A percentile compares a stretch with the other conserved stretches of the same genome.
phyloP scores from a whole-genome alignment of 2,888 invertebrate species.

The Heteropelma amictum region DNA sequence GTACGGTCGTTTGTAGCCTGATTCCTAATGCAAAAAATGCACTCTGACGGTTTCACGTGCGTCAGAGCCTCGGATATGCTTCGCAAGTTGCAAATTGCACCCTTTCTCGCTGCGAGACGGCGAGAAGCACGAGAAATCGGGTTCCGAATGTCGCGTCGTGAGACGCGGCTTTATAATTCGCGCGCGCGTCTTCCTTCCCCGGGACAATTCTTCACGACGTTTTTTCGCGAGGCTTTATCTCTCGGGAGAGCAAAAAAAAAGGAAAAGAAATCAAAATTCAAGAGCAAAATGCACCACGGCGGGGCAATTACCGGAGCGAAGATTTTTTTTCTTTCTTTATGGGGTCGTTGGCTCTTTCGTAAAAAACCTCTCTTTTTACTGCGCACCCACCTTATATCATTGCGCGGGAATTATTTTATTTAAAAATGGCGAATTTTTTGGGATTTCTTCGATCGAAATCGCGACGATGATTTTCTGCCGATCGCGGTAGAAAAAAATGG shows the following conservation, averaged over 20 bases:
- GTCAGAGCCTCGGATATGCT: conserved; percentile 1
- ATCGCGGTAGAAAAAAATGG: too few relatives aligned
- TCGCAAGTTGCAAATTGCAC: conserved; percentile 14
- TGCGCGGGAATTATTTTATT: too few relatives aligned
- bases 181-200: neutral
- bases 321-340: neutral
- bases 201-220: neutral
- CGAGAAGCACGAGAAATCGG: conserved; percentile 1
- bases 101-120: neutral
- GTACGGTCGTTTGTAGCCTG: neutral
- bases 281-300: too few relatives aligned
- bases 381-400: too few relatives aligned
- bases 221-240: neutral
- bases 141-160: neutral
- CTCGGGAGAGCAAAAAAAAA: neutral
- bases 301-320: neutral
- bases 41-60: neutral
- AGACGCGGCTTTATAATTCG: neutral
- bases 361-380: too few relatives aligned
- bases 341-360: too few relatives aligned
- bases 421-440: too few relatives aligned
- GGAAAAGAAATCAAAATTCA: neutral
- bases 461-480: too few relatives aligned
- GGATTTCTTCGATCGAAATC: too few relatives aligned
- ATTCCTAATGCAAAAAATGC: neutral